These are phyloP conservation scores for Diaperis boleti DNA, from an alignment of 2,888 invertebrate genomes.

Conservation along the genomic window DNA sequence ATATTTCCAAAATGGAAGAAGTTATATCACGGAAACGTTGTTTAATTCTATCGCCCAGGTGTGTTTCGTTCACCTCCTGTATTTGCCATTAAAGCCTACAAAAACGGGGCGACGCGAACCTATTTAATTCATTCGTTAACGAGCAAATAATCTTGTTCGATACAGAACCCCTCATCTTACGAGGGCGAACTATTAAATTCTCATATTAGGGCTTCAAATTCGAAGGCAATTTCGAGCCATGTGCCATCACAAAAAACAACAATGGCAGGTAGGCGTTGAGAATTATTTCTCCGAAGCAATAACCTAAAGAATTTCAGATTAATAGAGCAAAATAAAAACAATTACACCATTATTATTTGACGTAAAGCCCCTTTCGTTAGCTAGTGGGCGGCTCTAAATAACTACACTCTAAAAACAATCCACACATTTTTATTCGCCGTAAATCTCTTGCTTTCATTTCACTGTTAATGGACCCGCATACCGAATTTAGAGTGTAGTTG, in stretches of 20 bases:
- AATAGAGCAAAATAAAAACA: slow-evolving; percentile 22
- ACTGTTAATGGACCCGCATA: not conserved
- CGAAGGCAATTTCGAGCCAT: slow-evolving; percentile 7
- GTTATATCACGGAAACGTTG: slow-evolving; percentile 26
- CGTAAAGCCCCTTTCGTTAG: not conserved
- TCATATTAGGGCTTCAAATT: slow-evolving; percentile 16
- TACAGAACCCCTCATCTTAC: slow-evolving; percentile 23
- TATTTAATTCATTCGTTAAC: slow-evolving; percentile 33
- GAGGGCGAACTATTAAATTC: slow-evolving; percentile 17
- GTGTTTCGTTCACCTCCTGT: slow-evolving; percentile 5
- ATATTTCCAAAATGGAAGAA: slow-evolving; percentile 33
- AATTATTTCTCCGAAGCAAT: slow-evolving; percentile 21
- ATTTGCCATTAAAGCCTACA: slow-evolving; percentile 14
- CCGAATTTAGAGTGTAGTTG: not conserved
- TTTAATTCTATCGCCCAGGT: slow-evolving; percentile 28
- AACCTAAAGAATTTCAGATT: slow-evolving; percentile 18
- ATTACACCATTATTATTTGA: slow-evolving; percentile 10
- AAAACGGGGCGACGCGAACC: slow-evolving; percentile 17
- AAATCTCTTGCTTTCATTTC: not conserved
- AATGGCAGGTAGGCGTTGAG: slow-evolving; percentile 20
- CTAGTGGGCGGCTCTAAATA: not conserved
- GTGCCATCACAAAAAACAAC: slow-evolving; percentile 10
- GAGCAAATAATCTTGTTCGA: slow-evolving; percentile 31
- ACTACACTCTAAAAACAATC: not conserved
- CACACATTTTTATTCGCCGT: not conserved